Conservation (phyloP, 2,113 vertebrate species). For the Physeter macrocephalus region DNA sequence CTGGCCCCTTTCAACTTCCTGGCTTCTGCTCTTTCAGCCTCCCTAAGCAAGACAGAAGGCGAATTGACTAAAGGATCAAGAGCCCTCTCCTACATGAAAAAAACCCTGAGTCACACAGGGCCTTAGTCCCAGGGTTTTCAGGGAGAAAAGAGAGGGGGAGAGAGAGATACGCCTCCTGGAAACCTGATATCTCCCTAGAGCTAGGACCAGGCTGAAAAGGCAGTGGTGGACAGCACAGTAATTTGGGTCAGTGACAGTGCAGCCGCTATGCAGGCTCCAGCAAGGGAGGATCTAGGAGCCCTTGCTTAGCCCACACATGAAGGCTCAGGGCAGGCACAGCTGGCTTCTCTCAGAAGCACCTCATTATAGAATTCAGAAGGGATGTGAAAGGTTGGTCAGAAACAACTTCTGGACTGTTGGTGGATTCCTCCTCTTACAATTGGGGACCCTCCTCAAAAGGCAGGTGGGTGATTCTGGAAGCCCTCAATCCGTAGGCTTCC, state of each 20-base stretch:
- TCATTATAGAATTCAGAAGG: neutral
- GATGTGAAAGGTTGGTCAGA: neutral
- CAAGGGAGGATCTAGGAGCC: neutral
- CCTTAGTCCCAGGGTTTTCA: neutral
- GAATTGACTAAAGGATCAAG: neutral
- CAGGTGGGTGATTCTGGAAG: neutral
- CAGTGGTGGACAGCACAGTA: fast-evolving
- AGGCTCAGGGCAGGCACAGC: neutral
- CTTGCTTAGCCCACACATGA: neutral
- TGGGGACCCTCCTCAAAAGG: neutral
- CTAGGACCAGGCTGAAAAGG: neutral
- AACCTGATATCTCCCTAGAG: neutral
- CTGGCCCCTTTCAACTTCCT: neutral
- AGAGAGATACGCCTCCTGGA: neutral
- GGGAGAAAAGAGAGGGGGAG: neutral
- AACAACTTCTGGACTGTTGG: neutral
- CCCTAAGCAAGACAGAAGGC: neutral
- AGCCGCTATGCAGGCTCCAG: neutral
- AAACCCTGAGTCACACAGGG: neutral
- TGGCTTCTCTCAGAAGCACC: neutral
- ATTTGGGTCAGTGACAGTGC: neutral
- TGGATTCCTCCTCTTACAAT: neutral
- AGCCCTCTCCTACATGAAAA: neutral
- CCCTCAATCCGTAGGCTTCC: neutral
- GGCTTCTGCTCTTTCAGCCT: neutral